phyloP scores from a whole-genome alignment of 2,797 vertebrate species.

The Rhadinocentrus ornatus region DNA sequence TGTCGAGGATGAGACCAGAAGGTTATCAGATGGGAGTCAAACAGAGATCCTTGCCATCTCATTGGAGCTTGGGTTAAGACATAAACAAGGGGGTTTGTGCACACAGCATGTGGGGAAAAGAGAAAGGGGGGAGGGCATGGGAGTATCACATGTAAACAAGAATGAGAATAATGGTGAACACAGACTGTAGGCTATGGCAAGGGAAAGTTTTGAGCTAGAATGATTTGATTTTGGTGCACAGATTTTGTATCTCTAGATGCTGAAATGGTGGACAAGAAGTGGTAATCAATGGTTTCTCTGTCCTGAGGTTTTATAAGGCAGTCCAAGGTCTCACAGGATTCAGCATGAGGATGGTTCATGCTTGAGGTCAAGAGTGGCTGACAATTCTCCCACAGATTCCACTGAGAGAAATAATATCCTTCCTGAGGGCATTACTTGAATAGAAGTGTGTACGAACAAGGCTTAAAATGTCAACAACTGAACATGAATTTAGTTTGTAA shows the following conservation, averaged over 20 bases:
- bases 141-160: conserved; percentile 62
- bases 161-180: conserved; percentile 56
- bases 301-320: conserved; percentile 69
- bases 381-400: conserved; percentile 63
- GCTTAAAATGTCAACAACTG: conserved; percentile 45
- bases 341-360: conserved; percentile 76
- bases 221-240: conserved; percentile 53
- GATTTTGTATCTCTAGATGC: conserved; percentile 57
- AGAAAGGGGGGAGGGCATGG: conserved; percentile 44
- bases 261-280: conserved; percentile 39
- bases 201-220: conserved; percentile 32
- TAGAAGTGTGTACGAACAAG: conserved; percentile 59
- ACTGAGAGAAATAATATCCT: conserved; percentile 41
- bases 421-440: conserved; percentile 49
- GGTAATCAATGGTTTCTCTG: conserved; percentile 79
- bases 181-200: conserved; percentile 27
- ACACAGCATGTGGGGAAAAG: conserved; percentile 36
- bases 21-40: conserved; percentile 83
- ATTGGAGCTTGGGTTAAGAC: conserved; percentile 44
- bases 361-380: conserved; percentile 70
- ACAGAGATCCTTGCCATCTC: conserved; percentile 47
- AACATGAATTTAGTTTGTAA: conserved; percentile 19
- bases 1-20: conserved; percentile 75
- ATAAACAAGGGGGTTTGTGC: conserved; percentile 57
- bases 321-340: conserved; percentile 73